These are phyloP conservation scores for Telmatherina bonti DNA, from an alignment of 2,797 vertebrate genomes.

Conservation along the genomic window DNA sequence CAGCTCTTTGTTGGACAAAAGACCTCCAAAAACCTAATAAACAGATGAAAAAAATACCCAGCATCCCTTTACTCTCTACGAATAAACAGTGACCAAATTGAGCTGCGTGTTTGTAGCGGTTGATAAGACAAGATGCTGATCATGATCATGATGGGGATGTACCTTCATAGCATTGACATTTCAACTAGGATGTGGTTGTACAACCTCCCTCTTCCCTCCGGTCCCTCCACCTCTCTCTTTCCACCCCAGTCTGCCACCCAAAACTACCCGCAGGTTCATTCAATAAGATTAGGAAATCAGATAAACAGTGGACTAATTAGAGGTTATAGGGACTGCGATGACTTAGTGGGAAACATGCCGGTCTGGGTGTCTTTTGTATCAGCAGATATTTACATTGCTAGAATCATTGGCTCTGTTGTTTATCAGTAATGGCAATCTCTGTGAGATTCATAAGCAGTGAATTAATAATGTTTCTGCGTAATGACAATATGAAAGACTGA, in stretches of 20 bases:
- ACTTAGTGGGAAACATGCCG: constrained; percentile 29
- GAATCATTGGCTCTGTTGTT: constrained; percentile 34
- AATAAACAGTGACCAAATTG: not conserved
- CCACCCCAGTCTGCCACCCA: too few species aligned
- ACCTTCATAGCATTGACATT: constrained; percentile 67
- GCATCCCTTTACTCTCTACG: not conserved
- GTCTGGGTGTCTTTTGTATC: constrained; percentile 20
- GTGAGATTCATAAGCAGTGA: constrained; percentile 24
- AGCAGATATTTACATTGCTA: constrained; percentile 60
- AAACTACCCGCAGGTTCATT: constrained; percentile 35
- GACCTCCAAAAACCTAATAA: not conserved
- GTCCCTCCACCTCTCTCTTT: too few species aligned
- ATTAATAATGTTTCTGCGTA: constrained; percentile 22
- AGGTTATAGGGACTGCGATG: constrained; percentile 39
- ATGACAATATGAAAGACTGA: constrained; percentile 1
- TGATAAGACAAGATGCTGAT: too few species aligned
- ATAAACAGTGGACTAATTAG: constrained; percentile 76
- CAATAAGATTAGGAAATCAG: constrained; percentile 73
- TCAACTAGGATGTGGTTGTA: constrained; percentile 58
- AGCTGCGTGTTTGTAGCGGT: not conserved
- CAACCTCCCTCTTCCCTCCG: too few species aligned
- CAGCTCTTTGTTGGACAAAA: too few species aligned
- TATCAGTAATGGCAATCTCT: constrained; percentile 30
- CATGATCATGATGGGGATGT: not conserved
- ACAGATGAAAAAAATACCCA: not conserved